Evolutionary conservation across 2,888 invertebrate genomes (phyloP).

Genomic region (Griposia aprilina): DNA sequence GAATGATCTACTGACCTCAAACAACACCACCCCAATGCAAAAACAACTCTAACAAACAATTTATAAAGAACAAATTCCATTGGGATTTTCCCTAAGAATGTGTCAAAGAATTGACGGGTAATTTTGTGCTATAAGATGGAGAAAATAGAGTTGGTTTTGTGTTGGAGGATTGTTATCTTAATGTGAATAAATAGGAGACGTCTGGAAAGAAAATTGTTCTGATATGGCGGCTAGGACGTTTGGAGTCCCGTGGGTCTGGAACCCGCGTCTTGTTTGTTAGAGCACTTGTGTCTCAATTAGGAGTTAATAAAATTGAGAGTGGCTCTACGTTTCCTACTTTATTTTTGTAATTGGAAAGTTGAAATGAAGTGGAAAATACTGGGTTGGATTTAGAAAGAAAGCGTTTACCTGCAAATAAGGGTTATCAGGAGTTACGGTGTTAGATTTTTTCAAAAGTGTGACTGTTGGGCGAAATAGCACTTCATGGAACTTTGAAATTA

Average conservation of each 20-base stretch:
- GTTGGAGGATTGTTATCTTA: conserved; percentile 69
- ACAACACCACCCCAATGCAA: conserved; percentile 59
- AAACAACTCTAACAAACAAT: conserved; percentile 52
- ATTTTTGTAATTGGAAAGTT: conserved; percentile 38
- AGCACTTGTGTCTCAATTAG: conserved; percentile 60
- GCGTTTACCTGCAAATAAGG: neutral
- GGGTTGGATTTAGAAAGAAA: neutral
- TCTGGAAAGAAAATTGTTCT: conserved; percentile 76
- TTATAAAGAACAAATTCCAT: conserved; percentile 63
- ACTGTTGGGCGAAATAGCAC: too few species aligned
- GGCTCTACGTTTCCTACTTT: conserved; percentile 39
- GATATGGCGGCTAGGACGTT: conserved; percentile 70
- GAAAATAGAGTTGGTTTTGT: conserved; percentile 70
- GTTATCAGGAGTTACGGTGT: neutral
- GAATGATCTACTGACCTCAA: conserved; percentile 80
- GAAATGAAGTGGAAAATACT: neutral
- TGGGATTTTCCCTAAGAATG: conserved; percentile 55
- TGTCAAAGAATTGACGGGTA: conserved; percentile 58
- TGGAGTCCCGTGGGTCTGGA: conserved; percentile 50
- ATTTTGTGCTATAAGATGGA: conserved; percentile 71
- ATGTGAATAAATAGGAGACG: conserved; percentile 78
- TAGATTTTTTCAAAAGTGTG: too few species aligned
- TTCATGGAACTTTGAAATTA: too few species aligned
- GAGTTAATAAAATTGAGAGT: conserved; percentile 45
- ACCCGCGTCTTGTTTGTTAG: conserved; percentile 60